Evolutionary conservation across 2,797 vertebrate genomes (phyloP).

Genomic region (Hoplostethus mediterraneus): DNA sequence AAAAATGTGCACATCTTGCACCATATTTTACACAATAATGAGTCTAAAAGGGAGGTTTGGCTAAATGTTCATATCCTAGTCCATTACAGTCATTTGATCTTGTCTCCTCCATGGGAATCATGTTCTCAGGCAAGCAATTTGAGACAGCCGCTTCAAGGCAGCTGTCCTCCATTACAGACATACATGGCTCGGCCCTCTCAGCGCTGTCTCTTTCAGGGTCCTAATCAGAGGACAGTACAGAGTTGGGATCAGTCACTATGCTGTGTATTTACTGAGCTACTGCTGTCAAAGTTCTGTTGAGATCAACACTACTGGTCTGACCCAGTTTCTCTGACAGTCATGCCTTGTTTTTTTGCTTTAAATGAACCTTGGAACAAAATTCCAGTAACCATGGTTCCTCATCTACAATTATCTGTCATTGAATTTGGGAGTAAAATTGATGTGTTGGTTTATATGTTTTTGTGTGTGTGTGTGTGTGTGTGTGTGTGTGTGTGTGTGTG

Average conservation of each 20-base stretch:
- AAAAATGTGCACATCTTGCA: conserved; percentile 19
- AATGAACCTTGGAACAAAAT: conserved; percentile 16
- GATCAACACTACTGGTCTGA: not conserved
- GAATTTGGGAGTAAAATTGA: conserved; percentile 15
- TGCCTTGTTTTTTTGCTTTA: conserved; percentile 8
- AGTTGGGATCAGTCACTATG: conserved; percentile 40
- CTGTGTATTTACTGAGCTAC: conserved; percentile 33
- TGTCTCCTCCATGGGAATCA: conserved; percentile 57
- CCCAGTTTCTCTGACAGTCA: conserved; percentile 5
- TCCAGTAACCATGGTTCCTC: not conserved
- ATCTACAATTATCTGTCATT: not conserved
- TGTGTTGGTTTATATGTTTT: conserved; percentile 18
- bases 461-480: conserved; percentile 31
- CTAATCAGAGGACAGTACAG: conserved; percentile 50
- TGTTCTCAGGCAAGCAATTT: conserved; percentile 70
- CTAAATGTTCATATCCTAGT: conserved; percentile 63
- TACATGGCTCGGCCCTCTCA: conserved; percentile 55
- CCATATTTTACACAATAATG: conserved; percentile 11
- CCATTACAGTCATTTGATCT: conserved; percentile 70
- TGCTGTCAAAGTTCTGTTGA: conserved; percentile 14
- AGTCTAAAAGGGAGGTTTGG: conserved; percentile 22
- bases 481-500: conserved; percentile 34
- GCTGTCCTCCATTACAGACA: conserved; percentile 69
- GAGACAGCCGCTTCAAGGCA: conserved; percentile 59
- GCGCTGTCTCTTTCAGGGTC: conserved; percentile 41